Base-by-base conservation (phyloP, 2,797 vertebrate species). In the Urophycis tenuis region DNA sequence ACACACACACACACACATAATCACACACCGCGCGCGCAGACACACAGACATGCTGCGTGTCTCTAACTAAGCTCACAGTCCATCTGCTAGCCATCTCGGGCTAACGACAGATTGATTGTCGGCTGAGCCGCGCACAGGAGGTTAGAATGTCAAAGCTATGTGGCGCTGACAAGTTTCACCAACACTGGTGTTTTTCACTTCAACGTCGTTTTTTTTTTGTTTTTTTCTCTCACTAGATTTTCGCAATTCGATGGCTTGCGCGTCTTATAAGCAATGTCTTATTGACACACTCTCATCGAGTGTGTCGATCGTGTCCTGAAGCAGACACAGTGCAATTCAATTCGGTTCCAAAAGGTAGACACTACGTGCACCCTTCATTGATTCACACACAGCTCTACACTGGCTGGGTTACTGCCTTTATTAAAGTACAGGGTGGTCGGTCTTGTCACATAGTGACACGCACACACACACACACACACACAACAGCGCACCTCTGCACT, bases 31-130 rank as follows among this genome's bases (percentile, higher is more conserved):
- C 10, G 35, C 72, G 29, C 77, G 69, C n/a, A 64, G 9, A 72
- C 34, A 71, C 33, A 60, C 41, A 77, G 22, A 73, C 76, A 72
- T 45, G 72, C 71, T 70, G 67, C 3, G 29, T 3, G 15, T 70
- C 67, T 9, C 9, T 32, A n/a, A 30, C 29, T 70, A 33, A 35
- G 70, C 41, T 30, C 32, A 45, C 49, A 53, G 33, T 83, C 71
- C 75, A 60, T 32, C 67, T 74, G 64, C 34, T 11, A 77, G 32
- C 34, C 71, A 33, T 53, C 70, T 77, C 36, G 53, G 67, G 36
- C 69, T 53, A 7, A 19, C 73, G 71, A 72, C 81, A 78, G 77
- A 72, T 1, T 88, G 85, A 83, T 77, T 84, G 83, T 77, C 81
- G 78, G 78, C 71, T 75, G 17, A 31, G 29, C 75, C 81, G 75